A percentile compares a stretch with the other conserved stretches of the same genome.
Evolutionary conservation across 2,797 vertebrate genomes (phyloP).

Genomic region (Chloroceryle inda): DNA sequence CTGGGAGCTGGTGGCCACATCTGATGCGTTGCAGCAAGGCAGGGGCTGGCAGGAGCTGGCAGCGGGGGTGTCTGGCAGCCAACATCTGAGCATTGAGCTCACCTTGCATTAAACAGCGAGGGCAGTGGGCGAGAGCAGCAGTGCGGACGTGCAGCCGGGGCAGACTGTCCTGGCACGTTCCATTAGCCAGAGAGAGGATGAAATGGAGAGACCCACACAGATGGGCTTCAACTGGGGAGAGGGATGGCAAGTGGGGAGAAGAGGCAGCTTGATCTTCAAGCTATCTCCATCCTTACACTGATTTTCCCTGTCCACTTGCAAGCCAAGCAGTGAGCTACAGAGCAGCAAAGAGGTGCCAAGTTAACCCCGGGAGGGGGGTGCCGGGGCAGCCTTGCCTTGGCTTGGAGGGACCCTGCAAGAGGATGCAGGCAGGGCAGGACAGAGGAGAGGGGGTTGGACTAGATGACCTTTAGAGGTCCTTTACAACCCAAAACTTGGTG

Average conservation of each 20-base stretch:
- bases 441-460: background rate
- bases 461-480: too few relatives aligned
- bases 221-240: background rate
- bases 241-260: background rate
- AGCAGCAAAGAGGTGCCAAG: background rate
- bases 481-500: too few relatives aligned
- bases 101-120: background rate
- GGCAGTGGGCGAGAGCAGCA: background rate
- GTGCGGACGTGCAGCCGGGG: background rate
- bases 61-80: background rate
- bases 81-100: background rate
- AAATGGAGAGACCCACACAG: background rate
- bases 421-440: background rate
- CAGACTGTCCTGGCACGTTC: background rate
- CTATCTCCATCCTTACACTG: background rate
- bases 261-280: background rate
- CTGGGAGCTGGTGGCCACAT: background rate
- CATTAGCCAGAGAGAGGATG: background rate
- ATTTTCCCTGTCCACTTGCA: background rate
- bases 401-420: background rate
- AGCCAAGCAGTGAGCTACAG: background rate
- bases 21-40: background rate
- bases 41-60: background rate
- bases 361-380: rapidly evolving
- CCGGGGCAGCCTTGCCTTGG: background rate